Conservation (phyloP, 2,797 vertebrate species). For the Peromyscus attwateri region DNA sequence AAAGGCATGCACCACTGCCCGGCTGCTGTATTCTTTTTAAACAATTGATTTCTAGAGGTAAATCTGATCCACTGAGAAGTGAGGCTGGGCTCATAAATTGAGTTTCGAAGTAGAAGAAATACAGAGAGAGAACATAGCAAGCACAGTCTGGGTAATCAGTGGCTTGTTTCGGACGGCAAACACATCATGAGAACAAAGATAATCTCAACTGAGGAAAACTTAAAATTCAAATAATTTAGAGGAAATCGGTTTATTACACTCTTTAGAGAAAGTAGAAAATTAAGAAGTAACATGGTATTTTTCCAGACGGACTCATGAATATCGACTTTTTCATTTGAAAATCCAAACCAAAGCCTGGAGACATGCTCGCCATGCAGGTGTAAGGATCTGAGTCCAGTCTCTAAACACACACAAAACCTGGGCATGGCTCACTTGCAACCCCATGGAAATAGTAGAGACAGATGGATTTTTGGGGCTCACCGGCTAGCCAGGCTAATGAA, state of each 20-base stretch:
- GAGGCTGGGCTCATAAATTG: not conserved
- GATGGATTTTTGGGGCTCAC: not conserved
- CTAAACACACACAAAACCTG: not conserved
- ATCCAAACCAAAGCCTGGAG: not conserved
- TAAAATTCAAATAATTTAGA: slow-evolving; percentile 8
- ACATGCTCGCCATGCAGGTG: not conserved
- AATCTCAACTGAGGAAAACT: not conserved
- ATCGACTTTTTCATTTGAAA: slow-evolving; percentile 17
- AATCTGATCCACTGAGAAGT: slow-evolving; percentile 24
- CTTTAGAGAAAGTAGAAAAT: slow-evolving; percentile 22
- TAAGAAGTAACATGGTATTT: slow-evolving; percentile 18
- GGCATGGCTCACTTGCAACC: not conserved
- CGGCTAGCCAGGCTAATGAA: not conserved
- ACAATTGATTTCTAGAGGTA: not conserved
- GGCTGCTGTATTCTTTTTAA: not conserved
- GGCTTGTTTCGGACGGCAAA: not conserved
- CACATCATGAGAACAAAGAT: not conserved
- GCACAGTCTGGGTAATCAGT: not conserved
- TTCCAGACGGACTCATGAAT: not conserved
- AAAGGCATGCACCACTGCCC: no score
- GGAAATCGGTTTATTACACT: not conserved
- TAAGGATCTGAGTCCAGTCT: not conserved
- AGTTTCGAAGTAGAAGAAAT: not conserved
- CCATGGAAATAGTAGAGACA: no score
- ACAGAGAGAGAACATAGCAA: not conserved